phyloP scores from a whole-genome alignment of 2,888 invertebrate species.

The Orthosia incerta region DNA sequence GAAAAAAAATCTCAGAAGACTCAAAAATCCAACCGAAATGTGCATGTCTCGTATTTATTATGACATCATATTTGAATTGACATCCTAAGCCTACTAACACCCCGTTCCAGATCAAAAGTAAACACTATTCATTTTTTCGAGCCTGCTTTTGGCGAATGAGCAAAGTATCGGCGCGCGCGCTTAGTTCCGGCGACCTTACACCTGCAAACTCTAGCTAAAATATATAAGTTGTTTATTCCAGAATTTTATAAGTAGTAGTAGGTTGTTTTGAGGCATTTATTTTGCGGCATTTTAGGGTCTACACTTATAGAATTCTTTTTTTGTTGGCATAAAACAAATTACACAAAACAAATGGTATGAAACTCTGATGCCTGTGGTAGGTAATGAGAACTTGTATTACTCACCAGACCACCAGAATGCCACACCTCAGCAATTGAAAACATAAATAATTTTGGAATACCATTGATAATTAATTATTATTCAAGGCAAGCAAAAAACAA shows the following conservation, averaged over 20 bases:
- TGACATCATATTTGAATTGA: slow-evolving; percentile 8
- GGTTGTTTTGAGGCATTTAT: slow-evolving; percentile 11
- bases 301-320: not conserved
- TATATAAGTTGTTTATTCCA: slow-evolving; percentile 16
- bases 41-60: not conserved
- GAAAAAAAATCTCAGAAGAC: too few relatives aligned
- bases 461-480: too few relatives aligned
- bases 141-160: slow-evolving; percentile 27
- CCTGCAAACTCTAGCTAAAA: slow-evolving; percentile 22
- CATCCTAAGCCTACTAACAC: slow-evolving; percentile 6
- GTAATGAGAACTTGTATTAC: too few relatives aligned
- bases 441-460: too few relatives aligned
- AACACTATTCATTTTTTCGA: slow-evolving; percentile 21
- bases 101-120: not conserved
- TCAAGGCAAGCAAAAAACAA: too few relatives aligned
- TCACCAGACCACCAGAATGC: too few relatives aligned
- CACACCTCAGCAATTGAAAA: too few relatives aligned
- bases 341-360: too few relatives aligned
- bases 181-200: slow-evolving; percentile 14
- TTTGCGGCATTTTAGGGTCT: slow-evolving; percentile 10
- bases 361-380: too few relatives aligned
- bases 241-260: slow-evolving; percentile 23
- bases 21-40: not conserved
- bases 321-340: too few relatives aligned
- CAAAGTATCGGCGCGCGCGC: slow-evolving; percentile 15